Evolutionary conservation across 2,797 vertebrate species (phyloP), one percentile per base, ranked within the genome.

Genomic region (Microctenopoma steveboyesi): DNA sequence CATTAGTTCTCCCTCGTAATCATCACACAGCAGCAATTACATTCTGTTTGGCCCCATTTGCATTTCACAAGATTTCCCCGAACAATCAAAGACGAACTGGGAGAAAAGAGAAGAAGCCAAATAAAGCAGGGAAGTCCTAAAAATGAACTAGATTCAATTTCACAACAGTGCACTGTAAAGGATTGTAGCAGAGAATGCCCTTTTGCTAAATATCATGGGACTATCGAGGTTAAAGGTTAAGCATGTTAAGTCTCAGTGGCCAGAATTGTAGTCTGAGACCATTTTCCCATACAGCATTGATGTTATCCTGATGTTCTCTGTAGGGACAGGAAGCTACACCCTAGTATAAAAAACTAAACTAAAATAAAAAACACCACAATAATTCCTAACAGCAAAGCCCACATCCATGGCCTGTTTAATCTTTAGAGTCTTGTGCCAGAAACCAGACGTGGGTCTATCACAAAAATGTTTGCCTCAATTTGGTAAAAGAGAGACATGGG

Each of bases 1-100:
- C 95, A 96, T 96, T 97, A 96, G 95, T 96, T 95, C 95, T 94
- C 93, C 92, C 93, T 95, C 92, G 91, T 95, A 96, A 95, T 94
- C 94, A 95, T 94, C 94, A 93, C 93, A 93, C 91, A 93, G 91
- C 95, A 95, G 95, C 94, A 94, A 95, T 96, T 95, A 95, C 93
- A 92, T 95, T 95, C 93, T 93, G 91, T 95, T 97, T 95, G 93
- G 93, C 89, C 65, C 93, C 90, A 94, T 95, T 96, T 95, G 93
- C 94, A 93, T 95, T 94, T 91, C 89, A 94, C 91, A 93, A 94
- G 93, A 94, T 94, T 93, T 91, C 87, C 89, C 88, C 62, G 80
- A 91, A 92, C 88, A 92, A 89, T 92, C 87, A 91, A 86, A 88
- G 88, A 88, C 54, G 61, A 72, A 87, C 69, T 84, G 77, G 85